Conservation (phyloP, 1,140 invertebrate genomes). For the Hydropsyche tenuis region DNA sequence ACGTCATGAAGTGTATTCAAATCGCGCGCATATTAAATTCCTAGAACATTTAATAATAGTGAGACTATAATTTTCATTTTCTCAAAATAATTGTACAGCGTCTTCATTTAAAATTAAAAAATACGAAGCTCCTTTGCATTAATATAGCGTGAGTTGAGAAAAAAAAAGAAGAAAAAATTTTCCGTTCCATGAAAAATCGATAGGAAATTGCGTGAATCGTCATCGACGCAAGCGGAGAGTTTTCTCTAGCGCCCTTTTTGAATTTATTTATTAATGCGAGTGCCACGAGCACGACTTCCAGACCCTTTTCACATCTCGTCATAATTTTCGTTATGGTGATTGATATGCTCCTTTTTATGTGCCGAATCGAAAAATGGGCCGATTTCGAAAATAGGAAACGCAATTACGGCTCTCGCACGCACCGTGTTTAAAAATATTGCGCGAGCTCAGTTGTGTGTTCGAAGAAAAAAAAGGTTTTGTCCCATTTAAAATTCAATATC, state of each 20-base stretch:
- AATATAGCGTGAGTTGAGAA: too few species aligned
- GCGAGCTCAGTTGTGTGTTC: not conserved
- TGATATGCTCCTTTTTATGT: conserved; percentile 4
- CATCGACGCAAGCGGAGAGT: not conserved
- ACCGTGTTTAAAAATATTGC: not conserved
- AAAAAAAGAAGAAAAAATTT: not conserved
- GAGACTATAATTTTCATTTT: too few species aligned
- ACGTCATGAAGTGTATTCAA: too few species aligned
- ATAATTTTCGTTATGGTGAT: conserved; percentile 6
- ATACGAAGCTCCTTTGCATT: too few species aligned
- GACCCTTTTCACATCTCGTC: conserved; percentile 13
- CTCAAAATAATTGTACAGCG: too few species aligned
- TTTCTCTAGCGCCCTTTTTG: not conserved
- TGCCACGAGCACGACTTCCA: conserved; percentile 16
- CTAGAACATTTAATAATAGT: too few species aligned
- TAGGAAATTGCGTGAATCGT: not conserved
- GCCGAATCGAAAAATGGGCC: not conserved
- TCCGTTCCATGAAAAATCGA: not conserved
- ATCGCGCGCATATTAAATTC: too few species aligned
- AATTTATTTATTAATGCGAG: conserved; percentile 16
- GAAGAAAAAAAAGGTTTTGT: not conserved
- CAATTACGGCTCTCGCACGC: not conserved
- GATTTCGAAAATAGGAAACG: too few species aligned
- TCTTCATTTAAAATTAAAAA: too few species aligned
- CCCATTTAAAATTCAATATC: conserved; percentile 49